Conservation (phyloP, 2,113 vertebrate genomes). For the Cochlearius cochlearius region DNA sequence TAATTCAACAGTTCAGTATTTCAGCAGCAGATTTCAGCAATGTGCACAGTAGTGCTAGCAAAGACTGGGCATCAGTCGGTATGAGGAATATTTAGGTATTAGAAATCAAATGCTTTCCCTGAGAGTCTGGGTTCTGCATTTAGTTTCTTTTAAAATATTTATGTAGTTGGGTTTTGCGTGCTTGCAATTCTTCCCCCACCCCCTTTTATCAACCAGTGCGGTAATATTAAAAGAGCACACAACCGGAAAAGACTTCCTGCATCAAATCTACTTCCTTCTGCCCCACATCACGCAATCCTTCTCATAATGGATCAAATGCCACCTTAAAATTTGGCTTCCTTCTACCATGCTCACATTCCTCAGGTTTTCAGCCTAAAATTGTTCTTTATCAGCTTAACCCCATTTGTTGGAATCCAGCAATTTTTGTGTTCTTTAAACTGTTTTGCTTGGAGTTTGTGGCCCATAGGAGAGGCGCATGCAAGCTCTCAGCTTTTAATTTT, state of each 20-base stretch:
- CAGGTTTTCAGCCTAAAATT: not conserved
- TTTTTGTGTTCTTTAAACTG: not conserved
- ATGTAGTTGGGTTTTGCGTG: not conserved
- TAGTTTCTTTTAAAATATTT: not conserved
- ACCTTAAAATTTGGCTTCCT: not conserved
- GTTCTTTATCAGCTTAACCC: not conserved
- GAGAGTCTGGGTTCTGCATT: not conserved
- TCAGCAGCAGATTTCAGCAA: not conserved
- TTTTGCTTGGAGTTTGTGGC: not conserved
- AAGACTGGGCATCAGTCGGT: not conserved
- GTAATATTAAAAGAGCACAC: not conserved
- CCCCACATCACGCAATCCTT: not conserved
- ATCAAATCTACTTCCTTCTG: not conserved
- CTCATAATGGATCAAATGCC: not conserved
- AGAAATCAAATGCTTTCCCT: not conserved
- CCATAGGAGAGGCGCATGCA: fast-evolving
- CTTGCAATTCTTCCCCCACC: not conserved
- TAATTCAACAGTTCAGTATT: not conserved
- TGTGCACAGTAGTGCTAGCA: not conserved
- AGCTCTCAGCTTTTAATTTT: not conserved
- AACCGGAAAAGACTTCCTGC: not conserved
- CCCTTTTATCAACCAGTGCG: not conserved
- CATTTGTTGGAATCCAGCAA: not conserved
- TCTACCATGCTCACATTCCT: not conserved
- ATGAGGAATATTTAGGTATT: not conserved